Percentiles rank a stretch among this genome's conserved stretches.
Evolutionary conservation across 2,113 vertebrate genomes (phyloP).

Genomic region (Antidorcas marsupialis): DNA sequence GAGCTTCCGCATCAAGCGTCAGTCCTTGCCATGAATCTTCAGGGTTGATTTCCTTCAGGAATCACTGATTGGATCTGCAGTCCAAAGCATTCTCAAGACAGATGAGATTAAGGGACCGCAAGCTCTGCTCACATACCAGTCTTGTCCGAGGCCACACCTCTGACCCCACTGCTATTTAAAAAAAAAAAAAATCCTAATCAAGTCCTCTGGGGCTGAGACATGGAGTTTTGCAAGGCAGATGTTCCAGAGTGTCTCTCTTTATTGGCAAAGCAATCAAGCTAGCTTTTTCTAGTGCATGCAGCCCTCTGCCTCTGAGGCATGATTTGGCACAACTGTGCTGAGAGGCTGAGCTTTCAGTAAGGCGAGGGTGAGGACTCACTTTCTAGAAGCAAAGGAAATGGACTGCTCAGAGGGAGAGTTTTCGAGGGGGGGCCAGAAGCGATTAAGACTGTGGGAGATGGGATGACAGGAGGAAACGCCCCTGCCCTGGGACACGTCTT

Average conservation of each 20-base stretch:
- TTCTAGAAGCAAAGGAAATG: neutral
- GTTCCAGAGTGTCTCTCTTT: neutral
- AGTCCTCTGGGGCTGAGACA: neutral
- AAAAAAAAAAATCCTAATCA: neutral
- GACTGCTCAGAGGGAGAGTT: neutral
- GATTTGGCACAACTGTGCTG: neutral
- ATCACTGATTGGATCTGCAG: neutral
- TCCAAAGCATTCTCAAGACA: neutral
- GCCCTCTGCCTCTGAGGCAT: neutral
- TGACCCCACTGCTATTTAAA: neutral
- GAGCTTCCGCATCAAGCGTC: neutral
- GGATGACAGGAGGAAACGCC: fast-evolving
- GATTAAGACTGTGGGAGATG: too few species aligned
- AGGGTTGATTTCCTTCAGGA: neutral
- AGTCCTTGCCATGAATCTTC: neutral
- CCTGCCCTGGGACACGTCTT: neutral
- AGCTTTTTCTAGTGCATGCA: neutral
- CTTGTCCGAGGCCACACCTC: neutral
- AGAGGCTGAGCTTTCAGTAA: neutral
- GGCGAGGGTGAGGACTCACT: too few species aligned
- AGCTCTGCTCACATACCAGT: neutral
- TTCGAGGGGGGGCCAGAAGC: fast-evolving
- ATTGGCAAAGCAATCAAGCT: neutral
- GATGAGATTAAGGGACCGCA: neutral
- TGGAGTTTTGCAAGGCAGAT: neutral